Conservation (phyloP, 2,113 vertebrate genomes). For the Electrona antarctica region DNA sequence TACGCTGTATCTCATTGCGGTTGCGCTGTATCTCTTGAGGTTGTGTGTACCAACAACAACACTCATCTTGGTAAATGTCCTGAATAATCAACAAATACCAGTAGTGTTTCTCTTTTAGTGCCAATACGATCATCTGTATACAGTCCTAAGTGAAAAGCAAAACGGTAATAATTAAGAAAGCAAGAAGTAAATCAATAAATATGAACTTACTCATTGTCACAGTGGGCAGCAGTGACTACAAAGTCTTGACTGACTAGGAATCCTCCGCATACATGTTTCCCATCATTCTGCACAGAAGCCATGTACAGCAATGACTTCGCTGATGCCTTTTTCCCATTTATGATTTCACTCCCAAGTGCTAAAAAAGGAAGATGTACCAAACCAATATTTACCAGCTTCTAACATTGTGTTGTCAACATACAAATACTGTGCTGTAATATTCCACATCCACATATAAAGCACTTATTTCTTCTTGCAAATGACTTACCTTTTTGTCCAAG, state of each 20-base stretch:
- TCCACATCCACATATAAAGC: neutral
- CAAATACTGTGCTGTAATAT: neutral
- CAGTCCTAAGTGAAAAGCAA: too few species aligned
- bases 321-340: conserved; percentile 62
- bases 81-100: neutral
- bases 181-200: too few species aligned
- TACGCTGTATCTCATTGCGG: conserved; percentile 32
- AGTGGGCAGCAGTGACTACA: conserved; percentile 77
- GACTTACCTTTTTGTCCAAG: neutral
- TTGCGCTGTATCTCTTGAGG: conserved; percentile 54
- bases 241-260: conserved; percentile 69
- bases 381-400: neutral
- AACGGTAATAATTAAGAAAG: too few species aligned
- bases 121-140: too few species aligned
- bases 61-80: conserved; percentile 17
- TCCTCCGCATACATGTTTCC: conserved; percentile 65
- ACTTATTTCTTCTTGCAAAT: neutral
- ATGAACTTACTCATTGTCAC: conserved; percentile 33
- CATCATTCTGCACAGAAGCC: conserved; percentile 53
- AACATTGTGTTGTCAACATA: too few species aligned
- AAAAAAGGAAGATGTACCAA: neutral
- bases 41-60: conserved; percentile 70
- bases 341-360: conserved; percentile 54
- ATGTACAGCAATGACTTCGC: conserved; percentile 75
- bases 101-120: too few species aligned